phyloP scores from a whole-genome alignment of 64 coral and sea anemone species.

The Actinia tenebrosa region DNA sequence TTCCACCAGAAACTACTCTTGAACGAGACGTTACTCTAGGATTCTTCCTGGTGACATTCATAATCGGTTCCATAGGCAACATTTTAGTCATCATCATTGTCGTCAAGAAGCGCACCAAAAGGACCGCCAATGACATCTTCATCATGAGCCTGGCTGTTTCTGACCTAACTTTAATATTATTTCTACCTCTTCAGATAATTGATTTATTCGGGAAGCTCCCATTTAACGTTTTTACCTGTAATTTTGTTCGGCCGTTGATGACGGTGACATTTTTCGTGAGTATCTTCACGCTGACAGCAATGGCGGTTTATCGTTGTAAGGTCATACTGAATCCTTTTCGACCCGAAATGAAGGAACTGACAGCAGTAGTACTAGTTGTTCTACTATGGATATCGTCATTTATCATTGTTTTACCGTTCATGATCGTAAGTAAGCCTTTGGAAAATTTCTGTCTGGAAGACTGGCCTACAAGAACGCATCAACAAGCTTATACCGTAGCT shows the following conservation, averaged over 20 bases:
- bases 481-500: slow-evolving; percentile 52
- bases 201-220: slow-evolving; percentile 45
- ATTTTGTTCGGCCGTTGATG: slow-evolving; percentile 69
- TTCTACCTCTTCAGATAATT: slow-evolving; percentile 70
- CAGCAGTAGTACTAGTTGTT: slow-evolving; percentile 37
- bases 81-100: slow-evolving; percentile 65
- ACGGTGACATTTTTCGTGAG: slow-evolving; percentile 73
- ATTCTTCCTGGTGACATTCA: slow-evolving; percentile 58
- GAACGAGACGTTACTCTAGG: slow-evolving; percentile 49
- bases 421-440: slow-evolving; percentile 47
- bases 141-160: slow-evolving; percentile 87
- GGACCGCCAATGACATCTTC: slow-evolving; percentile 85
- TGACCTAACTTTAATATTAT: slow-evolving; percentile 70
- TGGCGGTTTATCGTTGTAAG: slow-evolving; percentile 81
- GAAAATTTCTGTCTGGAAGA: slow-evolving; percentile 30
- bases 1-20: background rate
- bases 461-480: slow-evolving; percentile 57
- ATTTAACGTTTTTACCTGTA: slow-evolving; percentile 50
- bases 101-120: slow-evolving; percentile 53
- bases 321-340: slow-evolving; percentile 83
- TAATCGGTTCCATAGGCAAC: slow-evolving; percentile 65
- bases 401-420: slow-evolving; percentile 53
- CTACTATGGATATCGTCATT: slow-evolving; percentile 70
- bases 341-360: slow-evolving; percentile 53
- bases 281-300: slow-evolving; percentile 73